Conservation (phyloP, 2,113 vertebrate genomes). For the Oreochromis niloticus region DNA sequence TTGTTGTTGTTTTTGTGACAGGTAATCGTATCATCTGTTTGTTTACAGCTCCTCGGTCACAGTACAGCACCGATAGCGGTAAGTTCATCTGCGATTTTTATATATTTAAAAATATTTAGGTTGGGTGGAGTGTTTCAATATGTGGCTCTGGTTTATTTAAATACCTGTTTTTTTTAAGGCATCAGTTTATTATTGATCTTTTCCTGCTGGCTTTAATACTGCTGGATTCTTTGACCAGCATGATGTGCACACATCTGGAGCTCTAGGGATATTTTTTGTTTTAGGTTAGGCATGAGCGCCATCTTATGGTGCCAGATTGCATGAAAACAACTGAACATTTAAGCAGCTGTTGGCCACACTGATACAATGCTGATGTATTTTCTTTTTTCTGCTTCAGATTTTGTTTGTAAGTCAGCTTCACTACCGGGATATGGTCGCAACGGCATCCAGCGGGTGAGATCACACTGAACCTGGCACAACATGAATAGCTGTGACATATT, state of each 20-base stretch:
- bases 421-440: conserved; percentile 94
- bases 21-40: conserved; percentile 5
- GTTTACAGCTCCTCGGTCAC: conserved; percentile 81
- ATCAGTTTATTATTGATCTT: neutral
- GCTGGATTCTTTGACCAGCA: neutral
- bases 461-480: neutral
- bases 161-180: neutral
- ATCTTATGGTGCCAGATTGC: conserved; percentile 40
- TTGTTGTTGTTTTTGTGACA: neutral
- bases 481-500: neutral
- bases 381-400: conserved; percentile 74
- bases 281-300: conserved; percentile 29
- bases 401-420: conserved; percentile 90
- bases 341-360: neutral
- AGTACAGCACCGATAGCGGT: conserved; percentile 88
- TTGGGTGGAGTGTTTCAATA: neutral
- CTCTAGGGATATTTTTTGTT: neutral
- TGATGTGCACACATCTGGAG: neutral
- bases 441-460: conserved; percentile 86
- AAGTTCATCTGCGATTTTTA: conserved; percentile 47
- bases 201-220: neutral
- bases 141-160: neutral
- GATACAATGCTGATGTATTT: neutral
- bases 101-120: neutral
- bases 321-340: neutral